Evolutionary conservation across 2,888 invertebrate genomes (phyloP), one percentile per base, ranked within the genome.

Genomic region (Rhopalosiphum nymphaeae): DNA sequence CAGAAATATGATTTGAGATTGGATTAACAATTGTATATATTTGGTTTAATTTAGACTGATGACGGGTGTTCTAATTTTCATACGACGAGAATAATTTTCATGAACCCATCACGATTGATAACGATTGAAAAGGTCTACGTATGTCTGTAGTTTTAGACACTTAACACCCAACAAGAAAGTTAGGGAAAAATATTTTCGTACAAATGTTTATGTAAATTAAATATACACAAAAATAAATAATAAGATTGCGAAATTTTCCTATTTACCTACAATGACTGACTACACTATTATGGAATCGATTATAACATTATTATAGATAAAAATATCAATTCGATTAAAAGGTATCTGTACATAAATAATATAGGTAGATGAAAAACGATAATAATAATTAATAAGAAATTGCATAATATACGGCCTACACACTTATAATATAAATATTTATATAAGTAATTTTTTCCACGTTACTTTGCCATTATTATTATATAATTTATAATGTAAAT

Each of bases 1-100:
- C 78, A 78, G 36, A 78, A 78, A 78, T 78, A 78, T 78, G 78
- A 78, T 78, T 78, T 78, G 78, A 21, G 78, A 78, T 78, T 78
- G 2, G 36, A 21, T 36, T 36, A 9, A 36, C 21, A 9, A 78
- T 78, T 21, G 21, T 78, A 78, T 36, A 36, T 42, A 78, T 78
- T 78, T 78, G 78, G 21, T 78, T 78, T 21, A 36, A 78, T 21
- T 78, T 36, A 78, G 36, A 78, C 36, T 9, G 36, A 36, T 21
- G 21, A 78, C 21, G 78, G 36, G 36, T 36, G 21, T 78, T 36
- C 36, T 21, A 36, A 78, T 78, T 36, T 21, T 7, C 36, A 78
- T 78, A 78, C 5, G 16, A 78, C 36, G 21, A 21, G 21, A 78
- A 78, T 36, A 78, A 78, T 36, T 3, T 78, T 78, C 78, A 26